A percentile compares a stretch with the other conserved stretches of the same genome.
These are phyloP conservation scores for Mizuhopecten yessoensis DNA, from an alignment of 1,140 invertebrate species.

Conservation along the genomic window DNA sequence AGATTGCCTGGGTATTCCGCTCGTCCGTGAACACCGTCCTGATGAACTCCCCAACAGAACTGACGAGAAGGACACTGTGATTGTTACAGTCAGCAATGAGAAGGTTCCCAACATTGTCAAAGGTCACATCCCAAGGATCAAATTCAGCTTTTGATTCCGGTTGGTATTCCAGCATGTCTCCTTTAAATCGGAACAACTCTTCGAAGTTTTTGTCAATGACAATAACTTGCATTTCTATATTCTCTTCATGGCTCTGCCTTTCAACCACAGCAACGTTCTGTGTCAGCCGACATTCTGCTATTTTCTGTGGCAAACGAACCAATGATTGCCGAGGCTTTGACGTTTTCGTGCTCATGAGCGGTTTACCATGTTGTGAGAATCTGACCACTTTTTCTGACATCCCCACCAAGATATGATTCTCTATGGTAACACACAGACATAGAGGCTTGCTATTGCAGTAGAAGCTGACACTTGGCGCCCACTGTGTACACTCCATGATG, in stretches of 20 bases:
- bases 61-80: background rate
- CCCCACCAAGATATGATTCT: background rate
- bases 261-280: background rate
- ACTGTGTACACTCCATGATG: background rate
- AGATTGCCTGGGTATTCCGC: background rate
- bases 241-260: background rate
- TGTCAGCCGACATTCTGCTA: background rate
- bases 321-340: background rate
- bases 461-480: background rate
- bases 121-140: slow-evolving; percentile 23
- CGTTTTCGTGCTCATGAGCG: background rate
- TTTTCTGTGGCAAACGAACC: background rate
- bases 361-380: background rate
- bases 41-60: background rate
- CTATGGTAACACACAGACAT: background rate
- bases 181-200: background rate
- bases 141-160: background rate
- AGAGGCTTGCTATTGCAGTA: background rate
- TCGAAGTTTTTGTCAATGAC: background rate
- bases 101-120: background rate
- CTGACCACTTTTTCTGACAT: slow-evolving; percentile 5
- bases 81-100: slow-evolving; percentile 16
- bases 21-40: background rate
- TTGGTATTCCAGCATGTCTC: background rate
- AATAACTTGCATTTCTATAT: background rate